phyloP scores from a whole-genome alignment of 2,797 vertebrate species.

The Hyperoplus lanceolatus region DNA sequence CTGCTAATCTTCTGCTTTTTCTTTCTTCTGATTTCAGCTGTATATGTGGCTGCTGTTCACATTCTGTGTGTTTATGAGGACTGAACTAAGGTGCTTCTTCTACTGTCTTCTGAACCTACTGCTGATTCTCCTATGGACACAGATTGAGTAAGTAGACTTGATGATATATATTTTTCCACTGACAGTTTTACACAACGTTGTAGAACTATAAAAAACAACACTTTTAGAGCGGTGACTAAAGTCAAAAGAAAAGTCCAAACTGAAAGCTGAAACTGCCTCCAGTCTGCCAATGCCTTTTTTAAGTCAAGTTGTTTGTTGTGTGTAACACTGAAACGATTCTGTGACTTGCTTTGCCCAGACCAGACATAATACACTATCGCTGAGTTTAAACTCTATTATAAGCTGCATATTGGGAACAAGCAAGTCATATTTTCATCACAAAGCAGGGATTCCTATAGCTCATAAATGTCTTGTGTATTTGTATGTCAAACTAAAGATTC shows the following conservation, averaged over 20 bases:
- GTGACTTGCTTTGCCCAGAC: no score
- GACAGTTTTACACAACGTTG: neutral
- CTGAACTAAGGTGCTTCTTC: conserved; percentile 69
- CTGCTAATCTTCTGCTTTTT: conserved; percentile 58
- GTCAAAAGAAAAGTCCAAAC: neutral
- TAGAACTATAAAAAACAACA: neutral
- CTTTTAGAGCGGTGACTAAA: rapidly evolving
- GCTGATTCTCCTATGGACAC: conserved; percentile 76
- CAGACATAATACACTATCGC: no score
- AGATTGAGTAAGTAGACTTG: conserved; percentile 72
- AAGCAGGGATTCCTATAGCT: neutral
- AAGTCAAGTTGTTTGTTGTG: neutral
- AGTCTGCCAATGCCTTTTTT: neutral
- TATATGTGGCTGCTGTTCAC: conserved; percentile 64
- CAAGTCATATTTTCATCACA: neutral
- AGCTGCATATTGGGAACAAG: neutral
- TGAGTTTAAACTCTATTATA: neutral
- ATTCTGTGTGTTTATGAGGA: conserved; percentile 67
- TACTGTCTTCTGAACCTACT: conserved; percentile 66
- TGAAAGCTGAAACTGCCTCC: neutral
- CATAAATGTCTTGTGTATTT: no score
- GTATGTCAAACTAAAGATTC: neutral
- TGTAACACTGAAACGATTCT: neutral
- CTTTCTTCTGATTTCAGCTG: conserved; percentile 60
- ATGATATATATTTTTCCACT: neutral